phyloP scores from a whole-genome alignment of 2,113 vertebrate species.

The Limnothrissa miodon region DNA sequence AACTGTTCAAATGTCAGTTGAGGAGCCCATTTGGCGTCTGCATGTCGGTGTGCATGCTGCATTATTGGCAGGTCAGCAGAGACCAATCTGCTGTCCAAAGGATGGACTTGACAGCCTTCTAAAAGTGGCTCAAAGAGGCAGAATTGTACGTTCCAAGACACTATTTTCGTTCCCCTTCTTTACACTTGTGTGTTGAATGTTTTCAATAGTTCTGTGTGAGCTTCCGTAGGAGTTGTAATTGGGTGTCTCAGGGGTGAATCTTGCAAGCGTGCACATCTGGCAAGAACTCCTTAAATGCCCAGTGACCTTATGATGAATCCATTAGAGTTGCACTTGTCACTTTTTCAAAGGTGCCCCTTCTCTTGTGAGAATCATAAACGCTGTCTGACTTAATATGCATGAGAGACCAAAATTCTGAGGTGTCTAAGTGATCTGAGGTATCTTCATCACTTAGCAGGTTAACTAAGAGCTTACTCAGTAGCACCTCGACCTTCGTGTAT shows the following conservation, averaged over 20 bases:
- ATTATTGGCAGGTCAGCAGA: not conserved
- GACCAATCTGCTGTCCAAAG: not conserved
- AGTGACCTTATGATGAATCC: constrained; percentile 2
- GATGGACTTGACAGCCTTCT: not conserved
- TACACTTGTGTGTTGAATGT: not conserved
- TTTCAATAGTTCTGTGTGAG: not conserved
- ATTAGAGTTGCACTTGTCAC: not conserved
- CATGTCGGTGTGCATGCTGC: not conserved
- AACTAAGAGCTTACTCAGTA: not conserved
- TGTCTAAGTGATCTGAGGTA: not conserved
- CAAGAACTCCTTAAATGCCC: not conserved
- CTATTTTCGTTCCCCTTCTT: not conserved
- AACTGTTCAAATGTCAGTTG: not conserved
- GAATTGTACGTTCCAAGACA: not conserved
- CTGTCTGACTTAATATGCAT: not conserved
- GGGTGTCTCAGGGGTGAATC: not conserved
- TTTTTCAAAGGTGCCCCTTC: not conserved
- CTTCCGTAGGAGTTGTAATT: not conserved
- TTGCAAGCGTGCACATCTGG: not conserved
- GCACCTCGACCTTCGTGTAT: not conserved
- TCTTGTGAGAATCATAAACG: not conserved
- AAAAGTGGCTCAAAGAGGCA: not conserved
- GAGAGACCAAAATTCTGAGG: not conserved
- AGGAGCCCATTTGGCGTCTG: not conserved
- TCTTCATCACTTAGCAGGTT: not conserved